A percentile compares a stretch with the other conserved stretches of the same genome.
These are phyloP conservation scores for Argynnis bischoffii DNA, from an alignment of 2,888 invertebrate genomes.

Conservation along the genomic window DNA sequence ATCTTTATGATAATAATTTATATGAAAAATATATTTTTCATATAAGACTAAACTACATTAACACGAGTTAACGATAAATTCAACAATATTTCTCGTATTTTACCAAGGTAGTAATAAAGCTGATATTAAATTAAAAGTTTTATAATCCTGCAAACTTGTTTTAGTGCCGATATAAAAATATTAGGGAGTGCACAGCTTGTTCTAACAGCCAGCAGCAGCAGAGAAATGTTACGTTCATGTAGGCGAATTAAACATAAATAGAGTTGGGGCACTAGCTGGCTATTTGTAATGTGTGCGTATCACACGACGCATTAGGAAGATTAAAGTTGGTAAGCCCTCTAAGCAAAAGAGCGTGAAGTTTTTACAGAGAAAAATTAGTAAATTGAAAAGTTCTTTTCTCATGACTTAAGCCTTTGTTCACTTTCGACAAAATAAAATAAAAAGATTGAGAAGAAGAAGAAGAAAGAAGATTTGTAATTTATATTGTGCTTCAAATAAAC, in stretches of 20 bases:
- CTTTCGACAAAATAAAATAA: too few species aligned
- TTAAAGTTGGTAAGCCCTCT: conserved; percentile 67
- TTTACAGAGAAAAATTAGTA: conserved; percentile 53
- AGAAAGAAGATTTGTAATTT: too few species aligned
- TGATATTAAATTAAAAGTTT: conserved; percentile 33
- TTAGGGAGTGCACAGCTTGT: conserved; percentile 44
- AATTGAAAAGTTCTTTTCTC: neutral
- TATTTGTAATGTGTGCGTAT: conserved; percentile 64
- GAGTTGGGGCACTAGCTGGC: conserved; percentile 54
- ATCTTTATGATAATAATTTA: neutral
- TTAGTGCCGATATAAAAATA: conserved; percentile 37
- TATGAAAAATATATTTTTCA: neutral
- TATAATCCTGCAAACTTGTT: conserved; percentile 32
- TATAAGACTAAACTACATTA: neutral
- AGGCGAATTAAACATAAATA: conserved; percentile 54
- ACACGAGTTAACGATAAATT: conserved; percentile 16
- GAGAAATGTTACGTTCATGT: conserved; percentile 31
- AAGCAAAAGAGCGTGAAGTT: conserved; percentile 51
- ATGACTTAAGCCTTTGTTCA: neutral
- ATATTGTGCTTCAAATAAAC: too few species aligned
- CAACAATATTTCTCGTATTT: conserved; percentile 18
- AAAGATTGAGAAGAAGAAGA: too few species aligned
- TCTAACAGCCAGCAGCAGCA: conserved; percentile 40
- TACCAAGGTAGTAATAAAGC: conserved; percentile 24
- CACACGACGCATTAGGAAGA: conserved; percentile 77